Evolutionary conservation across 2,888 invertebrate species (phyloP).

Genomic region (Glomeris marginata): DNA sequence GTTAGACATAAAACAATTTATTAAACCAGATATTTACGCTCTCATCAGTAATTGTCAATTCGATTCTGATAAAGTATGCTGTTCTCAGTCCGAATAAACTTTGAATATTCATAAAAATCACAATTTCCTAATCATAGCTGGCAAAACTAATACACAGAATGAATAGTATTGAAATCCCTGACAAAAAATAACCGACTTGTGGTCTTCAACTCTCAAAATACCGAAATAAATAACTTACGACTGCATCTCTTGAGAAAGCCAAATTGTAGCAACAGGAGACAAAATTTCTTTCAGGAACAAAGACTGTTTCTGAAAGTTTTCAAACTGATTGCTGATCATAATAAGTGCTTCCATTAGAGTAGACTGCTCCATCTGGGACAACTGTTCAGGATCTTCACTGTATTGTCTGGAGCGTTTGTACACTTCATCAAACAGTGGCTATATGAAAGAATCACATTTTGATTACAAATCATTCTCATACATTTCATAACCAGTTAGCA

Average conservation of each 20-base stretch:
- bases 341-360: slow-evolving; percentile 62
- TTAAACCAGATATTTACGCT: no score
- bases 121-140: no score
- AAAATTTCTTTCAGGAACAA: slow-evolving; percentile 53
- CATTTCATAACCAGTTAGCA: not conserved
- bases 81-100: no score
- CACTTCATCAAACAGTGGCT: slow-evolving; percentile 70
- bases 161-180: no score
- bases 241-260: slow-evolving; percentile 26
- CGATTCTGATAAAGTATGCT: no score
- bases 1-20: no score
- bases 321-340: slow-evolving; percentile 68
- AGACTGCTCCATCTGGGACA: slow-evolving; percentile 68
- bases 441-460: slow-evolving; percentile 1
- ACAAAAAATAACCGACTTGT: not conserved
- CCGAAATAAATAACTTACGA: slow-evolving; percentile 22
- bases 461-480: not conserved
- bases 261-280: slow-evolving; percentile 37
- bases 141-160: no score
- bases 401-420: slow-evolving; percentile 57
- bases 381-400: slow-evolving; percentile 44
- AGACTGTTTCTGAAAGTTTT: slow-evolving; percentile 62
- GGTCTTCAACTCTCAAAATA: not conserved
- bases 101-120: no score
- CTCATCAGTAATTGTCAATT: no score